Evolutionary conservation across 2,888 invertebrate species (phyloP).

Genomic region (Poecilus cupreus): DNA sequence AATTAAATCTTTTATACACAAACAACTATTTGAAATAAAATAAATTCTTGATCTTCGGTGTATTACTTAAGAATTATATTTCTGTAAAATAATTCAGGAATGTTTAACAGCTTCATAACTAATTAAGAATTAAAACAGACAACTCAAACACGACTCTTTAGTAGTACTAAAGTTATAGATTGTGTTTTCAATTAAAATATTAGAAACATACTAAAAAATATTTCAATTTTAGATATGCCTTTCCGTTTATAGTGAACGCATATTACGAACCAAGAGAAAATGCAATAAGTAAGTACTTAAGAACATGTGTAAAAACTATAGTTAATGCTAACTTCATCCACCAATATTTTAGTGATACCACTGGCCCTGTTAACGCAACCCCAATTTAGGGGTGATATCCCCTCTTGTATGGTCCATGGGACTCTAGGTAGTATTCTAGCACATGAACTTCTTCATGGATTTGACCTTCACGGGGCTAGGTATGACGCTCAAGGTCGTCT

Average conservation of each 20-base stretch:
- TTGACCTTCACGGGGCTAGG: constrained; percentile 69
- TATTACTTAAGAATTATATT: too few relatives aligned
- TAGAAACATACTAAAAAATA: too few relatives aligned
- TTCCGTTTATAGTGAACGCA: constrained; percentile 49
- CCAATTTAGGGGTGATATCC: constrained; percentile 72
- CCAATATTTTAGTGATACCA: constrained; percentile 71
- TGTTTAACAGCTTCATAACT: too few relatives aligned
- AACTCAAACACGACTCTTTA: too few relatives aligned
- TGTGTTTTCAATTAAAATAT: too few relatives aligned
- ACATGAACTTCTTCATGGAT: constrained; percentile 74
- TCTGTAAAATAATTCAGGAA: too few relatives aligned
- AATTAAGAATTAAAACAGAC: too few relatives aligned
- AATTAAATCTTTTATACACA: too few relatives aligned
- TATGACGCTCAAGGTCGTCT: constrained; percentile 69
- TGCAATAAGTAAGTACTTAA: constrained; percentile 71
- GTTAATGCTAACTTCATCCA: not conserved
- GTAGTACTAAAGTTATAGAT: too few relatives aligned
- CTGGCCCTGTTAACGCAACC: constrained; percentile 74
- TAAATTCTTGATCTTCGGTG: too few relatives aligned
- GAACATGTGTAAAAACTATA: not conserved
- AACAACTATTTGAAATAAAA: too few relatives aligned
- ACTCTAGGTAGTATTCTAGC: constrained; percentile 73
- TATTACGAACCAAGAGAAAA: constrained; percentile 73
- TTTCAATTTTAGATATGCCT: constrained; percentile 49
- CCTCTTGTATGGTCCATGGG: constrained; percentile 73